Evolutionary conservation across 2,888 invertebrate genomes (phyloP).

Genomic region (Lamellibrachia satsuma): DNA sequence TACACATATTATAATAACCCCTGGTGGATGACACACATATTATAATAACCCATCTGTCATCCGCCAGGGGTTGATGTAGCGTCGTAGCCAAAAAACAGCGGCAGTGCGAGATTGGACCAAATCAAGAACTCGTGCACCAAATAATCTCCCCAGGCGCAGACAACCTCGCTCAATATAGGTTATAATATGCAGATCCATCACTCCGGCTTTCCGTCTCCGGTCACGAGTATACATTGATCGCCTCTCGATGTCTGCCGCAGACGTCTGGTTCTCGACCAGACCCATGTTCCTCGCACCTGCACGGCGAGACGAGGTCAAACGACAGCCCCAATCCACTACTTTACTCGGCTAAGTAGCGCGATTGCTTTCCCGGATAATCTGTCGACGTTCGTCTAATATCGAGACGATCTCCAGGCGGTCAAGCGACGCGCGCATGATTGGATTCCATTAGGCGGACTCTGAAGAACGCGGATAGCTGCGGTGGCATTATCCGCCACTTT

Average conservation of each 20-base stretch:
- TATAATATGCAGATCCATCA: neutral
- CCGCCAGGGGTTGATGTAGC: too few species aligned
- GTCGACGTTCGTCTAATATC: neutral
- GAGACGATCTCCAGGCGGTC: neutral
- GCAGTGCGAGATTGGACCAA: too few species aligned
- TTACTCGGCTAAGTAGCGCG: neutral
- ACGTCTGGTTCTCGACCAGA: neutral
- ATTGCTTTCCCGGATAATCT: slow-evolving; percentile 4
- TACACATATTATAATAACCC: too few species aligned
- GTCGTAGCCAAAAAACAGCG: too few species aligned
- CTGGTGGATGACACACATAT: too few species aligned
- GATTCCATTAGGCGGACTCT: neutral
- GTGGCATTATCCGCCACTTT: neutral
- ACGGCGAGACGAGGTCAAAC: neutral
- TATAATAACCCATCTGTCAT: too few species aligned
- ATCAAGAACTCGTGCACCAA: too few species aligned
- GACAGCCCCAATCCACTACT: neutral
- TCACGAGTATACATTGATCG: neutral
- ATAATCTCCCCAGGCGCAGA: neutral
- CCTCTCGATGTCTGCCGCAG: neutral
- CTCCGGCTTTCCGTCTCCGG: neutral
- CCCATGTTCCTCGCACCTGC: neutral
- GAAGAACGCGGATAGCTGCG: neutral
- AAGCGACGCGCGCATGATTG: neutral
- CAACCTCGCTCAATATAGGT: neutral